Evolutionary conservation across 2,888 invertebrate species (phyloP).

Genomic region (Leucania comma): DNA sequence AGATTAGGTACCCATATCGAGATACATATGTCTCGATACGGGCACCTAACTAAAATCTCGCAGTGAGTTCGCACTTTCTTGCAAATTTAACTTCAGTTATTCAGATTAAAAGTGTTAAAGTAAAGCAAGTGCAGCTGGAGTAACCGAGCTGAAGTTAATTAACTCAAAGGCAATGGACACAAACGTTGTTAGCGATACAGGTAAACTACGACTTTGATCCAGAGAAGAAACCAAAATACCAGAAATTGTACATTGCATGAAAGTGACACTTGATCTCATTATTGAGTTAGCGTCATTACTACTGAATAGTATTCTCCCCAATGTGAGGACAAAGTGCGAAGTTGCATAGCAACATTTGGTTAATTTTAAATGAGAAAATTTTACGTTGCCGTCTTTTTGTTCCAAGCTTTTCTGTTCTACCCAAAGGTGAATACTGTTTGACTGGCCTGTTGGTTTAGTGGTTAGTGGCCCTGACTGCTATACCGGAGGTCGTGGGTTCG

Average conservation of each 20-base stretch:
- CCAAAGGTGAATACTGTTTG: no score
- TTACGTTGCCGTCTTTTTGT: no score
- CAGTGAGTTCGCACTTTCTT: not conserved
- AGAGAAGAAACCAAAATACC: not conserved
- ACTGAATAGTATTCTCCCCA: conserved; percentile 4
- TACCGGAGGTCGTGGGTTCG: no score
- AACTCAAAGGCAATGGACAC: not conserved
- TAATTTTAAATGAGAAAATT: conserved; percentile 1
- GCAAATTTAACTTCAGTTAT: not conserved
- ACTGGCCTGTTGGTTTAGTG: no score
- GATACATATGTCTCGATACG: not conserved
- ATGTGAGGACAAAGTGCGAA: conserved; percentile 8
- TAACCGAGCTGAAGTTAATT: not conserved
- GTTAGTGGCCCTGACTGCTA: no score
- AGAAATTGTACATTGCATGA: conserved; percentile 1
- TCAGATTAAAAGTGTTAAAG: not conserved
- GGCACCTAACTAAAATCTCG: not conserved
- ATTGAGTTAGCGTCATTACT: conserved; percentile 13
- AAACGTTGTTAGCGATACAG: not conserved
- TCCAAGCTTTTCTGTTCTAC: no score
- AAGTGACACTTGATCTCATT: conserved; percentile 4
- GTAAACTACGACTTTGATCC: conserved; percentile 10
- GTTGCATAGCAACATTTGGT: not conserved
- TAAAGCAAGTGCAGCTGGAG: not conserved
- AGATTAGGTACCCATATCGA: no score